A percentile compares a stretch with the other conserved stretches of the same genome.
Evolutionary conservation across 2,113 vertebrate genomes (phyloP).

Genomic region (Raja brachyura): DNA sequence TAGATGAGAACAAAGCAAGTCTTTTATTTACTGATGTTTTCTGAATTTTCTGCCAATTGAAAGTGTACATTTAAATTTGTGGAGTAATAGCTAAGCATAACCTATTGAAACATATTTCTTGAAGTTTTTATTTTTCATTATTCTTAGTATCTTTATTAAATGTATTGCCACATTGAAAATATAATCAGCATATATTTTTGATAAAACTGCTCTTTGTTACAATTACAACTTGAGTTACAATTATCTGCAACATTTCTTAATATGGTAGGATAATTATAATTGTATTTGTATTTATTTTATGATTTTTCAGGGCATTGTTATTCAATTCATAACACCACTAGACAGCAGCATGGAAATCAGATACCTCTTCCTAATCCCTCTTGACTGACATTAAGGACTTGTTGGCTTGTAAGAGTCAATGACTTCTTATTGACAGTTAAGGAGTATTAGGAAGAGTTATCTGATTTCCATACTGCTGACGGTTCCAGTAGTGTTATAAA

Average conservation of each 20-base stretch:
- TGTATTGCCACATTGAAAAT: slow-evolving; percentile 1
- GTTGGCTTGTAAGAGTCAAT: background rate
- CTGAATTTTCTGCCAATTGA: slow-evolving; percentile 20
- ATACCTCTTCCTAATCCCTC: background rate
- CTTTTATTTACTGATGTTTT: background rate
- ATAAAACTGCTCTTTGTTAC: background rate
- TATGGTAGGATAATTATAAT: background rate
- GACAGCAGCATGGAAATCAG: background rate
- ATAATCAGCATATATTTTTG: background rate
- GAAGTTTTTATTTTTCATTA: slow-evolving; percentile 26
- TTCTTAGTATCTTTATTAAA: background rate
- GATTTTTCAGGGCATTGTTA: background rate
- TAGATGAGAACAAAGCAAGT: slow-evolving; percentile 20
- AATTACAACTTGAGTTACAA: background rate
- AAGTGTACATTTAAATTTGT: slow-evolving; percentile 22
- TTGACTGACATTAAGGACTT: background rate
- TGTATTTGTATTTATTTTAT: background rate
- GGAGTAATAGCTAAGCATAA: background rate
- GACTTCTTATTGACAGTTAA: too few species aligned
- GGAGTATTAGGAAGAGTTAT: too few species aligned
- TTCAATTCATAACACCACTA: background rate
- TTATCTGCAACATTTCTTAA: background rate
- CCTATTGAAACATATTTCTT: background rate
- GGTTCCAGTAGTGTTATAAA: too few species aligned
- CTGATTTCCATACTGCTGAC: too few species aligned